These are phyloP conservation scores for Arenaria interpres DNA, from an alignment of 2,113 vertebrate genomes.

Conservation along the genomic window DNA sequence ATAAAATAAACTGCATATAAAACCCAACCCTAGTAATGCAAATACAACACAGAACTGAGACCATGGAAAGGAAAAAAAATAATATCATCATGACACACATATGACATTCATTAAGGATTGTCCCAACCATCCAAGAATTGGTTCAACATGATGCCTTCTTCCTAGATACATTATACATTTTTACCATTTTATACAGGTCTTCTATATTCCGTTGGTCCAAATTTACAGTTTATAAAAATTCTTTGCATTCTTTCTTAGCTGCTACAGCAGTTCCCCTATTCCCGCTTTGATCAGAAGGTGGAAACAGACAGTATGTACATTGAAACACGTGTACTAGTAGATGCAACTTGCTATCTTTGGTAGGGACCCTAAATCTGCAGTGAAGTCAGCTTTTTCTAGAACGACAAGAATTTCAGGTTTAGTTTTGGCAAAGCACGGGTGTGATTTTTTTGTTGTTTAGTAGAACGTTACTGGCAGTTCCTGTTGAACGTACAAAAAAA, in stretches of 20 bases:
- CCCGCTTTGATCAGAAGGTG: conserved; percentile 7
- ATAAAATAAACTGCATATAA: conserved; percentile 85
- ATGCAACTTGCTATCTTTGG: conserved; percentile 27
- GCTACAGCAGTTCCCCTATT: background rate
- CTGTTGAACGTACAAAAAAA: background rate
- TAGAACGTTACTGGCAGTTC: background rate
- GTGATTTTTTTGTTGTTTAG: background rate
- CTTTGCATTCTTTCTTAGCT: background rate
- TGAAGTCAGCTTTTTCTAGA: background rate
- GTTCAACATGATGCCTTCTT: background rate
- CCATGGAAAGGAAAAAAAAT: background rate
- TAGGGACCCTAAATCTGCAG: background rate
- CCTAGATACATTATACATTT: background rate
- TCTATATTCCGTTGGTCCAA: conserved; percentile 7
- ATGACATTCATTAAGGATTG: conserved; percentile 49
- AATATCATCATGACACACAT: background rate
- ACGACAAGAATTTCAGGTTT: background rate
- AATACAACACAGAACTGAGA: conserved; percentile 38
- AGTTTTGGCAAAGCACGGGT: conserved; percentile 47
- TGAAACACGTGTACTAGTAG: background rate
- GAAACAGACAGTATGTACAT: conserved; percentile 53
- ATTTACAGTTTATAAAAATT: background rate
- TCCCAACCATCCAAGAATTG: conserved; percentile 13
- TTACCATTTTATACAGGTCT: background rate
- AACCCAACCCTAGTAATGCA: conserved; percentile 72